Conservation (phyloP, 2,888 invertebrate genomes). For the Pristionchus mayeri region DNA sequence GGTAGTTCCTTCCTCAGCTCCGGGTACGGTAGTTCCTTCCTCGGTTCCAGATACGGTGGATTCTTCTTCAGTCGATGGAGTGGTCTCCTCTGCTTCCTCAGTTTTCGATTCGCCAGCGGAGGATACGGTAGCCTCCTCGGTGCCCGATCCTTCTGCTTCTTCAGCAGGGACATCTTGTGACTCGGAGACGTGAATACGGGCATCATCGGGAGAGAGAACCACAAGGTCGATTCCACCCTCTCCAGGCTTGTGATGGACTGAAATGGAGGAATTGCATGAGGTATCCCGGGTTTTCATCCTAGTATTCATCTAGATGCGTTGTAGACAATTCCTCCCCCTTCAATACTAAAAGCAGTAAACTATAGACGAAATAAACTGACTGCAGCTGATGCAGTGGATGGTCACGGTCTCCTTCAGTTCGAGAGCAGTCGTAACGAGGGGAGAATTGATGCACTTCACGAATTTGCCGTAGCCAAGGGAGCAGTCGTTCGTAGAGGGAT, state of each 20-base stretch:
- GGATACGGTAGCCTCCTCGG: constrained; percentile 46
- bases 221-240: constrained; percentile 45
- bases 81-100: constrained; percentile 51
- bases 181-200: constrained; percentile 39
- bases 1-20: constrained; percentile 49
- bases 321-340: no score
- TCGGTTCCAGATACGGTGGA: constrained; percentile 42
- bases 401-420: constrained; percentile 54
- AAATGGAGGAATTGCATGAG: constrained; percentile 26
- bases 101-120: constrained; percentile 40
- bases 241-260: constrained; percentile 57
- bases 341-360: background rate
- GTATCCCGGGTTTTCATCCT: no score
- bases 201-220: constrained; percentile 47
- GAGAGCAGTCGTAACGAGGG: background rate
- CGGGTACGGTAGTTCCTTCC: constrained; percentile 51
- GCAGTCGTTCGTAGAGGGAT: constrained; percentile 60
- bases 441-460: constrained; percentile 52
- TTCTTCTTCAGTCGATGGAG: constrained; percentile 46
- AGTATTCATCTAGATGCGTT: no score
- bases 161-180: constrained; percentile 50
- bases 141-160: constrained; percentile 43
- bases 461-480: constrained; percentile 64
- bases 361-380: constrained; percentile 51
- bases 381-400: constrained; percentile 71